phyloP scores from a whole-genome alignment of 1,140 invertebrate genomes.

The Drosophila busckii region DNA sequence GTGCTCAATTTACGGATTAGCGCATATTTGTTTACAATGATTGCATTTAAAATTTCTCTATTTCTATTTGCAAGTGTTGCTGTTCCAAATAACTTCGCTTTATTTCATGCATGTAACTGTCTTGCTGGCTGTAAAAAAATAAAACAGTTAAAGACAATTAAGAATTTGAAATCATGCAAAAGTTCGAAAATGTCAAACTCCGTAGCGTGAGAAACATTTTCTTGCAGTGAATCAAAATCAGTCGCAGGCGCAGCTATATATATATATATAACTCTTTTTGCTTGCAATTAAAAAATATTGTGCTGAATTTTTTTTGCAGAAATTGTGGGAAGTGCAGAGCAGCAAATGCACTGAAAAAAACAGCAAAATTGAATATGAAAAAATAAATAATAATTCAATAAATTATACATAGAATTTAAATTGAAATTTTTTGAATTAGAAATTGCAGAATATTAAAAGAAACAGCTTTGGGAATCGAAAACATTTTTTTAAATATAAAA shows the following conservation, averaged over 20 bases:
- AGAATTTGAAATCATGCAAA: slow-evolving; percentile 78
- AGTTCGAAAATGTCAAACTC: slow-evolving; percentile 78
- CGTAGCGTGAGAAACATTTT: slow-evolving; percentile 77
- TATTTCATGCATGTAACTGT: too few species aligned
- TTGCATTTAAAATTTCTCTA: slow-evolving; percentile 19
- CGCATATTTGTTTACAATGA: slow-evolving; percentile 59
- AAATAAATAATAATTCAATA: background rate
- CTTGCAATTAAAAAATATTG: slow-evolving; percentile 72
- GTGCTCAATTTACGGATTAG: slow-evolving; percentile 74
- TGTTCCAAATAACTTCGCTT: too few species aligned
- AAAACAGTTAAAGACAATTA: slow-evolving; percentile 76
- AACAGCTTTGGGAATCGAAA: too few species aligned
- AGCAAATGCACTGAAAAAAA: slow-evolving; percentile 39
- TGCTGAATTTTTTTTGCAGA: slow-evolving; percentile 30
- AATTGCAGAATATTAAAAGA: too few species aligned
- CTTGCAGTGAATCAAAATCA: slow-evolving; percentile 69
- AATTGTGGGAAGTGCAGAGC: slow-evolving; percentile 46
- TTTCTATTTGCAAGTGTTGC: slow-evolving; percentile 7
- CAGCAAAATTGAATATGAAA: background rate
- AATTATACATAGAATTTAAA: too few species aligned
- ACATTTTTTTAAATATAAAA: too few species aligned
- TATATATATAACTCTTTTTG: too few species aligned
- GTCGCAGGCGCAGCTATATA: slow-evolving; percentile 64
- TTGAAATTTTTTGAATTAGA: background rate
- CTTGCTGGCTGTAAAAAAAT: slow-evolving; percentile 53